A percentile compares a stretch with the other conserved stretches of the same genome.
Evolutionary conservation across 2,888 invertebrate species (phyloP).

Genomic region (Lagria hirta): DNA sequence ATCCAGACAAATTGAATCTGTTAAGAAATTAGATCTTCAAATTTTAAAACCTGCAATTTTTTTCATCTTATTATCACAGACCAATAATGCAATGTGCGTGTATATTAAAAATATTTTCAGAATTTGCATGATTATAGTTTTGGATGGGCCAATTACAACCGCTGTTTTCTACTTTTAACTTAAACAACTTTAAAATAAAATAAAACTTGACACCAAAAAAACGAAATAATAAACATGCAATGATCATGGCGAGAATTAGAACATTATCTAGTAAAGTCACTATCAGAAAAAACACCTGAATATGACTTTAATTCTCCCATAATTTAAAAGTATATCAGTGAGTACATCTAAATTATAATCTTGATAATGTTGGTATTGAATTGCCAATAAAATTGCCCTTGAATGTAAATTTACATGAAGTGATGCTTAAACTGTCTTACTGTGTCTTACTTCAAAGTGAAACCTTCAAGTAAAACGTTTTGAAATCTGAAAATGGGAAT

Average conservation of each 20-base stretch:
- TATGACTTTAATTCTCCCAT: constrained; percentile 38
- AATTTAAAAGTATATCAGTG: constrained; percentile 35
- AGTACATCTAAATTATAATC: constrained; percentile 41
- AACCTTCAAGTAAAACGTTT: too few relatives aligned
- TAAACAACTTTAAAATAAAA: too few relatives aligned
- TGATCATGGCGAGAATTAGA: constrained; percentile 30
- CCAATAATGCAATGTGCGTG: constrained; percentile 20
- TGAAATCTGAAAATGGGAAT: too few relatives aligned
- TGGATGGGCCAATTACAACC: constrained; percentile 6
- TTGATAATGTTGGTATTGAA: too few relatives aligned
- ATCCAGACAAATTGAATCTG: too few relatives aligned
- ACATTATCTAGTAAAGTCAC: constrained; percentile 37
- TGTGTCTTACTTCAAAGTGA: too few relatives aligned
- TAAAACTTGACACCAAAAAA: constrained; percentile 1
- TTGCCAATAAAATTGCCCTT: too few relatives aligned
- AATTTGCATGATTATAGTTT: constrained; percentile 24
- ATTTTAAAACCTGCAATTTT: constrained; percentile 16
- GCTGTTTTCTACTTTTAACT: too few relatives aligned
- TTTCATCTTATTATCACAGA: constrained; percentile 17
- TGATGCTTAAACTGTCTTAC: too few relatives aligned
- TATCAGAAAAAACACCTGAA: constrained; percentile 42
- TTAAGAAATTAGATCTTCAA: too few relatives aligned
- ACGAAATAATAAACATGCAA: constrained; percentile 20
- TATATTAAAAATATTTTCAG: constrained; percentile 22
- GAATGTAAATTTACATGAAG: too few relatives aligned